Evolutionary conservation across 2,797 vertebrate genomes (phyloP), one percentile per base, ranked within the genome.

Genomic region (Acestrorhynchus altus): DNA sequence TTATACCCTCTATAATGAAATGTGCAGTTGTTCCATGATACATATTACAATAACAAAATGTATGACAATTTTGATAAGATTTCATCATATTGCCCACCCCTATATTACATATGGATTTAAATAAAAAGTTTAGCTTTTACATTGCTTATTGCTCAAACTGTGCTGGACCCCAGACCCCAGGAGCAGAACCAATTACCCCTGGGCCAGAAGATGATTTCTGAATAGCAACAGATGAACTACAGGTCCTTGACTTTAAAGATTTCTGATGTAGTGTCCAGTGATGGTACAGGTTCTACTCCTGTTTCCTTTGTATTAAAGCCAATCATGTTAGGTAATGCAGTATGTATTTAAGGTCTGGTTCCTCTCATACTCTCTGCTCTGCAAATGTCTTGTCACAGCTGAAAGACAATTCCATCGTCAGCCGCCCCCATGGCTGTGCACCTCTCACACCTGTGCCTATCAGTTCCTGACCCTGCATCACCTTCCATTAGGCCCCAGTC

Each of bases 391-490:
- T 8, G 63, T 65, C 40, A 65, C 63, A 46, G 63, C 20, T 65
- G 35, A 71, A 10, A 26, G 35, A 42, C 20, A 60, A 10, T 18
- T 59, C 15, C 15, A 60, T 77, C 84, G 88, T 92, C 81, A 57
- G 75, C 90, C 87, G 86, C 77, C 74, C 72, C 68, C 79, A 47
- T 70, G 63, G 61, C 80, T 76, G 51, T 81, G 56, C 80, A 86
- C 86, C 85, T 78, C 89, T 86, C 81, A 79, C 91, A 92, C 90
- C 89, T 90, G 87, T 85, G 83, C 60, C 86, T 64, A 79, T 60
- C 52, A 80, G 84, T 86, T 87, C 90, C 78, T 92, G 90, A 91
- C 87, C 90, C 89, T 79, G 66, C 78, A 81, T 78, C 9, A 75
- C 85, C 81, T 86, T 88, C 76, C 85, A 71, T 84, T 87, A 84